Base-by-base conservation (phyloP, 2,113 vertebrate genomes). In the Aphelocoma coerulescens region DNA sequence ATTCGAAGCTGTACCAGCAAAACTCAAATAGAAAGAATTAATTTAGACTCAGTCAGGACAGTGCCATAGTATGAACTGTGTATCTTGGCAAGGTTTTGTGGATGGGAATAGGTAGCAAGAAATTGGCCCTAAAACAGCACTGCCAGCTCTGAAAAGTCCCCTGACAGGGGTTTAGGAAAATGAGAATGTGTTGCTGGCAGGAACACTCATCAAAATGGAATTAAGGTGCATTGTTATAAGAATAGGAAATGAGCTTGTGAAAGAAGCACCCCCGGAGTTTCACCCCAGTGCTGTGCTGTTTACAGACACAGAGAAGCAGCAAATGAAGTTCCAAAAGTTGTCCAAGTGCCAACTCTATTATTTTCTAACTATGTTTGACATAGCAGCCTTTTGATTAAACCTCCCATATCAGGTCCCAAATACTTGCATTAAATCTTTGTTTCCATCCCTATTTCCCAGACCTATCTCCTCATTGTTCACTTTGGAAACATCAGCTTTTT, bases 51-150 rank as follows among this genome's bases (percentile, higher is more conserved):
- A 58, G 57, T 66, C 68, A 68, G 71, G 77, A 93, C 58, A 96
- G 71, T 0, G 0, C 33, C 41, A 2, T 51, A 49, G 77, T 61
- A 57, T 51, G 78, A 90, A 85, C 71, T 79, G 62, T 88, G 67
- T 87, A 41, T 85, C 67, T 95, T 90, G 90, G 91, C 85, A 85
- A 71, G 75, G 22, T 77, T 76, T 30, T 55, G 30, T 90, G 75
- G 59, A 57, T 84, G 51, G 79, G 83, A 93, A 67, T 83, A 88
- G 72, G 88, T 89, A 94, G 63, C 61, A 88, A 88, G 82, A 77
- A 96, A 81, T 81, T 96, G 72, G 85, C 95, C 72, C 51, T 94
- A 30, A 93, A 97, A 81, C 75, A 90, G 88, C 79, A 71, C 24
- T 2, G 63, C 89, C 96, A 93, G 88, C 86, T 91, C 90, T 89